Base-by-base conservation (phyloP, 2,888 invertebrate species). In the Drosophila paramelanica region DNA sequence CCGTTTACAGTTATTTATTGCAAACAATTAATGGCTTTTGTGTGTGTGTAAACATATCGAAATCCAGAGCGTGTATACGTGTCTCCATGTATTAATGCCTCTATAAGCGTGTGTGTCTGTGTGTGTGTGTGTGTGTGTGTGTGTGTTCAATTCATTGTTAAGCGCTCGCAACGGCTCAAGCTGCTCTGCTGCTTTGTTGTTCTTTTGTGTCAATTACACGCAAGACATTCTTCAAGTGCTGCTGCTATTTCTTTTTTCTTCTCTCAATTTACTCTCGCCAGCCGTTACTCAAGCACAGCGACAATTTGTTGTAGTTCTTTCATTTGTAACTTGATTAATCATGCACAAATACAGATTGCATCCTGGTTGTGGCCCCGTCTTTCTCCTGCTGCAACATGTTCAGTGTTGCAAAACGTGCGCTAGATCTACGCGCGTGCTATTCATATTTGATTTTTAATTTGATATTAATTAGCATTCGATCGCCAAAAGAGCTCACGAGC, bases 1-100 rank as follows among this genome's bases (percentile, higher is more conserved):
- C 64, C 70, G 74, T 74, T 88, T 76, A 82, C 80, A 79, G 80
- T 79, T 85, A 85, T 70, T 82, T 88, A 67, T 65, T 84, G 85
- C 81, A 87, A 84, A 84, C 72, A 84, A 72, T 79, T 69, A 67
- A 78, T 58, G 38, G 42, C 31, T 39, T 41, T 25, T 55, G 51
- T 66, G 39, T 55, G 39, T 55, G 57, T 50, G 55, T 46, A 41
- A 47, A 65, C 61, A 58, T 64, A 65, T 57, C 49, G 42, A 70
- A 59, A 75, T 65, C 36, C 59, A 55, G 51, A 74, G 64, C 65
- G 59, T 77, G 79, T 79, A 72, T 77, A 76, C 79, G 77, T 77
- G 77, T 77, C 75, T 25, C 53, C 58, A 38, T 56, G 49, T 62
- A 62, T 73, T 46, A 60, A 60, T 59, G 53, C 49, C 58, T 58